phyloP scores from a whole-genome alignment of 2,113 vertebrate species.

The Crotophaga sulcirostris region DNA sequence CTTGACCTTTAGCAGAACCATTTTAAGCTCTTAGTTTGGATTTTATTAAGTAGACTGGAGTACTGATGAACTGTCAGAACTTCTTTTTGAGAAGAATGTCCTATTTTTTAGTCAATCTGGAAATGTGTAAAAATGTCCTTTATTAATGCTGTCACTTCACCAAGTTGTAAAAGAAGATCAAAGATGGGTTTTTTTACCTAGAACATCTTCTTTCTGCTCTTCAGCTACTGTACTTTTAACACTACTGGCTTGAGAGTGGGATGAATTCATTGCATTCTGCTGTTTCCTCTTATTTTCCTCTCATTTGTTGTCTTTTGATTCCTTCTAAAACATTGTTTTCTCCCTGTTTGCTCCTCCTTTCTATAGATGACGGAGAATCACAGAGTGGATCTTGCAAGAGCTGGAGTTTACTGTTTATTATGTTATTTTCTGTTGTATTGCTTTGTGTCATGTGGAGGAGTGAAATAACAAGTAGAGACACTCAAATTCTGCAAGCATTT shows the following conservation, averaged over 20 bases:
- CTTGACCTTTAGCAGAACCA: background rate
- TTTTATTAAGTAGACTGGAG: background rate
- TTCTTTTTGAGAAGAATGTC: background rate
- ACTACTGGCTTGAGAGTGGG: background rate
- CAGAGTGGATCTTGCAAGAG: background rate
- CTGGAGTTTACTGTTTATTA: background rate
- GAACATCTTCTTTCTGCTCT: background rate
- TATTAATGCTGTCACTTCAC: background rate
- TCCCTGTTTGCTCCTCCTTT: background rate
- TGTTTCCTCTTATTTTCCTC: background rate
- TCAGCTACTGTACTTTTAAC: background rate
- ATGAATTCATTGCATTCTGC: background rate
- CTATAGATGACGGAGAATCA: background rate
- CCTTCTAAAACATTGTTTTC: background rate
- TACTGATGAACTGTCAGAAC: background rate
- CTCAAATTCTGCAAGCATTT: constrained; percentile 63
- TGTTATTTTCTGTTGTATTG: background rate
- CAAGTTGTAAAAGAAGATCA: background rate
- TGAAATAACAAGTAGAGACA: background rate
- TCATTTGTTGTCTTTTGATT: background rate
- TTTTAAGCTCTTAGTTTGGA: background rate
- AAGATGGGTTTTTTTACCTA: background rate
- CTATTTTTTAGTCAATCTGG: background rate
- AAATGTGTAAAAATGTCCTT: background rate
- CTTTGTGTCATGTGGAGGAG: background rate